Conservation (phyloP, 53 echinoderm and acorn worm genomes). For the Luidia sarsii region DNA sequence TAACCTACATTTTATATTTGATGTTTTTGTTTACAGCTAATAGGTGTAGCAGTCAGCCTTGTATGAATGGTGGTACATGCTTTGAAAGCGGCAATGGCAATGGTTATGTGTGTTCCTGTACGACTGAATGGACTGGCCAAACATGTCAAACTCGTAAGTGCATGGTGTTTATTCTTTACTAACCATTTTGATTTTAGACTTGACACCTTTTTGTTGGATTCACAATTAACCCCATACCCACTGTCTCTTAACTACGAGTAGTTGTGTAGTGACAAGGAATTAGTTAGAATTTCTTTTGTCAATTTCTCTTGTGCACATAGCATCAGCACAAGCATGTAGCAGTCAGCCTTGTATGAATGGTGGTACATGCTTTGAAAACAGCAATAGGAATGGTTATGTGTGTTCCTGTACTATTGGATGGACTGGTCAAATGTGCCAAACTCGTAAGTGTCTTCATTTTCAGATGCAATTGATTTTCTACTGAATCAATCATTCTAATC, state of each 20-base stretch:
- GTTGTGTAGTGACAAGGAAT: too few relatives aligned
- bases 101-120: conserved; percentile 24
- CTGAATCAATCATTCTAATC: too few relatives aligned
- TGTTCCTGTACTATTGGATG: conserved; percentile 29
- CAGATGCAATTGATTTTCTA: neutral
- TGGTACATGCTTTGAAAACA: conserved; percentile 41
- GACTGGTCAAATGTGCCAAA: conserved; percentile 1
- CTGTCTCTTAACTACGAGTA: too few relatives aligned
- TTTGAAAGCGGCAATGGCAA: neutral
- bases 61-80: conserved; percentile 76
- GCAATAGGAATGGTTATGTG: neutral
- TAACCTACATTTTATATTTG: too few relatives aligned
- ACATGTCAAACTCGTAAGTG: conserved; percentile 4
- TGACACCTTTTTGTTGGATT: too few relatives aligned
- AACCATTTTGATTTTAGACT: too few relatives aligned
- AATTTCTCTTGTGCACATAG: conserved; percentile 6
- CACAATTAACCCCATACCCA: too few relatives aligned
- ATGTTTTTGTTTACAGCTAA: too few relatives aligned
- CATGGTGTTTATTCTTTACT: too few relatives aligned
- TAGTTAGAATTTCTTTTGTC: too few relatives aligned
- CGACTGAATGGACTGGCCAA: conserved; percentile 6
- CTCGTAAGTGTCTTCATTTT: neutral
- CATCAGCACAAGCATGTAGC: neutral
- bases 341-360: conserved; percentile 62
- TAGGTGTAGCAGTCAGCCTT: conserved; percentile 56